A percentile compares a stretch with the other conserved stretches of the same genome.
Conservation (phyloP, 2,113 vertebrate species). For the mouse (Mus musculus) region DNA sequence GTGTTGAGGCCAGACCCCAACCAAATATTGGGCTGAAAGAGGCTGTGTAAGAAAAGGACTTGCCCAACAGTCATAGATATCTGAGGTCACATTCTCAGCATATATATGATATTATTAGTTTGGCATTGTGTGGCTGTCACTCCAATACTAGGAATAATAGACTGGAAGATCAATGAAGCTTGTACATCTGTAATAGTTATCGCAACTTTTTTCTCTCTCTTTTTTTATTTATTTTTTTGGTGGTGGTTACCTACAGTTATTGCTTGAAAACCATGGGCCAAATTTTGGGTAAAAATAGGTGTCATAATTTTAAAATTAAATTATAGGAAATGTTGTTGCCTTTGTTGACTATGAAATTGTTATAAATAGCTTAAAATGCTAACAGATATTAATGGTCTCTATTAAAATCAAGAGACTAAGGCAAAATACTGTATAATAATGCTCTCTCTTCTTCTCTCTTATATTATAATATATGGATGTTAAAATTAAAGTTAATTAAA, state of each 20-base stretch:
- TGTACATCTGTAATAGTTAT: neutral
- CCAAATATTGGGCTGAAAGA: neutral
- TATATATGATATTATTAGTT: neutral
- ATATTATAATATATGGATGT: rapidly evolving
- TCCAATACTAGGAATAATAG: neutral
- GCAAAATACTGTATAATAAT: neutral
- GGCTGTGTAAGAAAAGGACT: neutral
- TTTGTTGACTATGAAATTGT: neutral
- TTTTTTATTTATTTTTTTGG: no score
- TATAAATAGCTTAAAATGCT: neutral
- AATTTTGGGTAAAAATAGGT: neutral
- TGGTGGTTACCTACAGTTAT: no score
- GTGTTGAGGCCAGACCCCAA: no score
- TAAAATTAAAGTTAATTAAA: neutral
- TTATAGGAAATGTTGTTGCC: neutral
- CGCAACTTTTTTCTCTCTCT: neutral
- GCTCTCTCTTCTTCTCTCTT: neutral
- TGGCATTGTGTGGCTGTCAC: neutral
- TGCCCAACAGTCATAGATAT: neutral
- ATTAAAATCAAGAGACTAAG: neutral
- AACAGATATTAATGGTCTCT: neutral
- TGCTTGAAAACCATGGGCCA: neutral
- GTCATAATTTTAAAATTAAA: neutral
- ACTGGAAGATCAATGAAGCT: neutral
- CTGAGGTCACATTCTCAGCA: neutral